Evolutionary conservation across 2,888 invertebrate species (phyloP), one percentile per base, ranked within the genome.

Genomic region (Phlogophora meticulosa): DNA sequence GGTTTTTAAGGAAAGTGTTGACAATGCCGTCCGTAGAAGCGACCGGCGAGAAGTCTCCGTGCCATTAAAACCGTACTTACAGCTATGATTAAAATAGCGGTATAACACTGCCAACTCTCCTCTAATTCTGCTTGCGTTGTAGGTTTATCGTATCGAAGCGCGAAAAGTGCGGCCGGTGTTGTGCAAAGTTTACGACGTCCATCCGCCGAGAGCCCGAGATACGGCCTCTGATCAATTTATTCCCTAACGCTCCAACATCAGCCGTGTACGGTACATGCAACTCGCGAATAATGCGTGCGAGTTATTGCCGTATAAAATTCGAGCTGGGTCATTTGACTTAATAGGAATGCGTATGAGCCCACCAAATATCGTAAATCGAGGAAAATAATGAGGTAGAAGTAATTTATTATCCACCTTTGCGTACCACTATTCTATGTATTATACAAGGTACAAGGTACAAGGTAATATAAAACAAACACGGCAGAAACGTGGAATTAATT

Each of bases 291-390:
- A 83, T 88, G 88, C 88, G 87, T 89, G 88, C 87, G 76, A 85
- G 85, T 88, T 92, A 93, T 88, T 74, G 85, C 87, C 86, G 79
- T 82, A 91, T 93, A 91, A 91, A 93, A 93, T 89, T 92, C 76
- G 86, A 89, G 85, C 80, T 81, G 85, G 88, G 73, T 86, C 89
- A 90, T 93, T 93, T 89, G 78, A 89, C 82, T 90, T 90, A 87
- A 91, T 92, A 88, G 82, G 79, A 87, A 87, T 86, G 82, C 83
- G 86, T 86, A 85, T 85, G 78, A 79, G 76, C 76, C 70, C 78
- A 71, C 80, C 78, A 77, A 79, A 87, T 88, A 88, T 80, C 69
- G 85, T 87, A 85, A 88, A 86, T 86, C 20, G 22, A 40, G 38
- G n/a, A 40, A 70, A 74, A 82, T 84, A 81, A 82, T 78, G 80